A percentile compares a stretch with the other conserved stretches of the same genome.
Conservation (phyloP, 2,888 invertebrate genomes). For the Dyspetes luteomarginatus region DNA sequence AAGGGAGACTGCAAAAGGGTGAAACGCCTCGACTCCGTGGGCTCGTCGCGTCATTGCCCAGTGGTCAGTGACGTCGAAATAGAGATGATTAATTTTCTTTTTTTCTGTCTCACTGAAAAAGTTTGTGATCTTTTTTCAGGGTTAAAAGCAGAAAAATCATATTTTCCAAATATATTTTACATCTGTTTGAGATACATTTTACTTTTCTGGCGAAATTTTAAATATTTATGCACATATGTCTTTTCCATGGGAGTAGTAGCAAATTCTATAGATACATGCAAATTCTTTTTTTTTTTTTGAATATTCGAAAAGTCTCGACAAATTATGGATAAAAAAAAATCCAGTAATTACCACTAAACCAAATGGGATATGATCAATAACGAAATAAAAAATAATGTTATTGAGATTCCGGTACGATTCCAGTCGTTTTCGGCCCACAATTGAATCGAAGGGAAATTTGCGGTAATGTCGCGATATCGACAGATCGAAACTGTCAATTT, state of each 20-base stretch:
- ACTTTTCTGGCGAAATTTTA: too few relatives aligned
- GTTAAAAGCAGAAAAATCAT: too few relatives aligned
- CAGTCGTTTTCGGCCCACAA: constrained; percentile 40
- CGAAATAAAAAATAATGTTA: constrained; percentile 13
- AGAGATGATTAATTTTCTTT: neutral
- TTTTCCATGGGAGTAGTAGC: neutral
- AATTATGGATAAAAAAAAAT: neutral
- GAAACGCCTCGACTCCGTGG: constrained; percentile 14
- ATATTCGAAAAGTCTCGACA: neutral
- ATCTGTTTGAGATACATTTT: too few relatives aligned
- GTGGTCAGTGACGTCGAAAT: constrained; percentile 12
- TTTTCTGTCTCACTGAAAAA: neutral
- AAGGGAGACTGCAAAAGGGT: constrained; percentile 18
- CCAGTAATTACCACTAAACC: neutral
- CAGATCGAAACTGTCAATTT: constrained; percentile 46
- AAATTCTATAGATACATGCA: neutral
- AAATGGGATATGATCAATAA: constrained; percentile 7
- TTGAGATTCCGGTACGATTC: too few relatives aligned
- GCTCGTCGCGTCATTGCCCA: constrained; percentile 22
- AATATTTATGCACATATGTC: too few relatives aligned
- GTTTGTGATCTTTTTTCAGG: neutral
- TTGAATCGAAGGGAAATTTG: constrained; percentile 43
- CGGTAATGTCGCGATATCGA: constrained; percentile 57
- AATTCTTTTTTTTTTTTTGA: neutral
- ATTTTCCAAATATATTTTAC: too few relatives aligned